Conservation (phyloP, 2,888 invertebrate genomes). For the Carterocephalus palaemon region DNA sequence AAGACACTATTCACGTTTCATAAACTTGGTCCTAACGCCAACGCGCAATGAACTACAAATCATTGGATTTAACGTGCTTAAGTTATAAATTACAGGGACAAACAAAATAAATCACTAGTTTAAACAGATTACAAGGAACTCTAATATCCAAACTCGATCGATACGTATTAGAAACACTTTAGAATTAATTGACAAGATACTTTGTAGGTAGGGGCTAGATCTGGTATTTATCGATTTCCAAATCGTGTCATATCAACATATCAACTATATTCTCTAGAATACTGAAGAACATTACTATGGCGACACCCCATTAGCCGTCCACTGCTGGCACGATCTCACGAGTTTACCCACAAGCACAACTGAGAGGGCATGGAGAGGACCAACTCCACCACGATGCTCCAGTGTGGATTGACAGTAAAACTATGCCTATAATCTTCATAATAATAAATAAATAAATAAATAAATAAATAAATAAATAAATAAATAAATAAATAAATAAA, state of each 20-base stretch:
- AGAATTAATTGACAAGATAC: conserved; percentile 20
- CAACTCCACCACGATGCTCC: too few relatives aligned
- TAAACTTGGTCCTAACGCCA: conserved; percentile 13
- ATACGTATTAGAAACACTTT: conserved; percentile 21
- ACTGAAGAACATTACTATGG: too few relatives aligned
- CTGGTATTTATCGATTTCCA: conserved; percentile 13
- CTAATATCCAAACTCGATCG: conserved; percentile 18
- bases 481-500: too few relatives aligned
- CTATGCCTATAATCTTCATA: too few relatives aligned
- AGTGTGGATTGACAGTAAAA: too few relatives aligned
- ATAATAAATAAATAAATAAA: too few relatives aligned
- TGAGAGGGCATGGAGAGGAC: too few relatives aligned
- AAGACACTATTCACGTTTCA: conserved; percentile 13
- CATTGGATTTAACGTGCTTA: conserved; percentile 17
- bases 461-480: too few relatives aligned
- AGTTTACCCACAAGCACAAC: too few relatives aligned
- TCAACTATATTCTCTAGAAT: neutral
- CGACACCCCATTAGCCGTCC: too few relatives aligned
- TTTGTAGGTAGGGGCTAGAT: conserved; percentile 7
- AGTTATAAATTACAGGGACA: conserved; percentile 21
- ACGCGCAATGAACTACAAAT: conserved; percentile 13
- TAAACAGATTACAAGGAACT: conserved; percentile 21
- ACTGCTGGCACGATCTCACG: too few relatives aligned
- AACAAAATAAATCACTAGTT: conserved; percentile 21
- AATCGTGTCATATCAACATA: conserved; percentile 7